Evolutionary conservation across 1,140 invertebrate genomes (phyloP).

Genomic region (Himalopsyche phryganea): DNA sequence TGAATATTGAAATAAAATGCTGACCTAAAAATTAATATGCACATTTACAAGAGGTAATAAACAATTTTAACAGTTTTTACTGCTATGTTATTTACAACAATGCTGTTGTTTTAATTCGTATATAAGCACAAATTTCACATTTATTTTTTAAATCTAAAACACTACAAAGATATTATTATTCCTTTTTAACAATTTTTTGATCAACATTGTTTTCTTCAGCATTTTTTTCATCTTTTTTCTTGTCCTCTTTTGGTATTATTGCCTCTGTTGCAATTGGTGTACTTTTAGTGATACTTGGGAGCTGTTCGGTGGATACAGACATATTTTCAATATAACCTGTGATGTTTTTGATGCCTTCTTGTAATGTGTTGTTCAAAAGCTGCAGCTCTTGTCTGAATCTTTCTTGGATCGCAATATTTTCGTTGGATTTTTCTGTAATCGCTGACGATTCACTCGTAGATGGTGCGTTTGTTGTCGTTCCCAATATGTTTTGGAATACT

Average conservation of each 20-base stretch:
- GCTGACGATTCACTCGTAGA: neutral
- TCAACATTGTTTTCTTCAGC: neutral
- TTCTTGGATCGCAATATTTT: constrained; percentile 5
- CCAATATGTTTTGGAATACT: neutral
- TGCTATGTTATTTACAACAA: no score
- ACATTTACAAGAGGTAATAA: no score
- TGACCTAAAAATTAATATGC: no score
- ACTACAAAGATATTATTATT: no score
- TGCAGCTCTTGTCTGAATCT: constrained; percentile 13
- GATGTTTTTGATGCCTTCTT: constrained; percentile 24
- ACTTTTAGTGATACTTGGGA: no score
- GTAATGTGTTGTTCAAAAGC: constrained; percentile 16
- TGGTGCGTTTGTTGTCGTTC: neutral
- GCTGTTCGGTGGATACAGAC: neutral
- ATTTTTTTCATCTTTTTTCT: neutral
- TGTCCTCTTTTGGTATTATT: neutral
- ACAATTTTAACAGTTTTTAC: no score
- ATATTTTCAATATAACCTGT: constrained; percentile 4
- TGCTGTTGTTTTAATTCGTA: no score
- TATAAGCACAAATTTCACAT: no score
- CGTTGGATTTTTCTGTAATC: neutral
- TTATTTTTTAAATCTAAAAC: no score
- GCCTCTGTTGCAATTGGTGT: neutral
- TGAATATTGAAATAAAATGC: no score
- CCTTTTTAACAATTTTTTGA: neutral